Evolutionary conservation across 1,140 invertebrate species (phyloP), one percentile per base, ranked within the genome.

Genomic region (Panagrolaimus sp.): DNA sequence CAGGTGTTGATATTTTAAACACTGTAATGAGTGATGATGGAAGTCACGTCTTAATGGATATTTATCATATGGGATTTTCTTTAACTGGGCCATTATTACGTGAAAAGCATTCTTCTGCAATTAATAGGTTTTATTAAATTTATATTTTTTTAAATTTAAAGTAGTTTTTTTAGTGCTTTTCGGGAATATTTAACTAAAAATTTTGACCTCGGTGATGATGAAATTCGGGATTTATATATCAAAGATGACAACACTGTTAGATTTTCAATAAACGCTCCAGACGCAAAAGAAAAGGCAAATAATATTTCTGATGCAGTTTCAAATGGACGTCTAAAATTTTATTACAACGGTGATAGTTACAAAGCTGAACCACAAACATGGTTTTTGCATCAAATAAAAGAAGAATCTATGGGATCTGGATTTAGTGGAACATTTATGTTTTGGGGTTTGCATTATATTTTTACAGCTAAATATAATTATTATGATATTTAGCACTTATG

Each of bases 221-320:
- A 77, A 14, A 63, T 76, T 38, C 63, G 69, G 25, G 71, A 77
- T 43, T 51, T 76, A n/a, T 64, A 38, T 23, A 63, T 80, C 8
- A 67, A 68, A 38, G 78, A 78, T 53, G 75, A 80, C 51, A 80
- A 80, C 48, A 68, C 70, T 11, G 69, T 80, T 20, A 47, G 74
- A 11, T 79, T 79, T 31, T 71, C 67, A 25, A 66, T 79, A 1
- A 61, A 68, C 23, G 71, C 69, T 23, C 44, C 66, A 14, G 66
- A 80, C 45, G 78, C 78, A 9, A 69, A 70, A 53, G 8, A 72
- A 61, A 75, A 76, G 43, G 67, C 77, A 8, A 45, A 78, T 42
- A 63, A 63, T 42, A 72, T 79, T 31, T 80, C 77, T 20, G 66
- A 79, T 31, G 68, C 74, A 13, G 76, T 78, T 9, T 72, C 74